Percentiles rank a stretch among this genome's conserved stretches.
Evolutionary conservation across 2,888 invertebrate genomes (phyloP).

Genomic region (Exocentrus adspersus): DNA sequence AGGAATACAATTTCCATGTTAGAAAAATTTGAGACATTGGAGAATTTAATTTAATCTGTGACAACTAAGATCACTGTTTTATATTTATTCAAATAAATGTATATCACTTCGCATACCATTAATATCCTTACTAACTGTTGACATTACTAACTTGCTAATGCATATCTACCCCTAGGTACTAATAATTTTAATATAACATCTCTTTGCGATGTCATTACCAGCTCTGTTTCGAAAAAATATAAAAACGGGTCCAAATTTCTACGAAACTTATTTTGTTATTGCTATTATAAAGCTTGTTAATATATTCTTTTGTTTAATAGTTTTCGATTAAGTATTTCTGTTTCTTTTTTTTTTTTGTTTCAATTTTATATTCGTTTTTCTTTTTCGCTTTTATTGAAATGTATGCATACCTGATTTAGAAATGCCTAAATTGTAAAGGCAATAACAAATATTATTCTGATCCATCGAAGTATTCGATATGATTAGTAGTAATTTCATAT

Average conservation of each 20-base stretch:
- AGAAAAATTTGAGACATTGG: no score
- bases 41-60: no score
- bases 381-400: no score
- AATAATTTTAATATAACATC: constrained; percentile 14
- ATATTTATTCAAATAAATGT: constrained; percentile 27
- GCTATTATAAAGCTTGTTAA: no score
- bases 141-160: constrained; percentile 34
- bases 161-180: neutral
- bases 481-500: neutral
- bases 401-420: no score
- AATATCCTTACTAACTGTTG: constrained; percentile 36
- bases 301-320: no score
- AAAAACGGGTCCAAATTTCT: neutral
- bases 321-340: no score
- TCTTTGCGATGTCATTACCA: constrained; percentile 43
- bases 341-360: no score
- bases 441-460: neutral
- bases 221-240: constrained; percentile 22
- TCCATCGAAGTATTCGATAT: neutral
- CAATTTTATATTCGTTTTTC: no score
- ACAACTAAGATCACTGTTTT: constrained; percentile 41
- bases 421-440: neutral
- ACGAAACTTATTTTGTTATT: no score
- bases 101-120: constrained; percentile 29
- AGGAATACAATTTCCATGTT: no score